These are phyloP conservation scores for Potamarius usumacintae DNA, from an alignment of 2,113 vertebrate species.

Conservation along the genomic window DNA sequence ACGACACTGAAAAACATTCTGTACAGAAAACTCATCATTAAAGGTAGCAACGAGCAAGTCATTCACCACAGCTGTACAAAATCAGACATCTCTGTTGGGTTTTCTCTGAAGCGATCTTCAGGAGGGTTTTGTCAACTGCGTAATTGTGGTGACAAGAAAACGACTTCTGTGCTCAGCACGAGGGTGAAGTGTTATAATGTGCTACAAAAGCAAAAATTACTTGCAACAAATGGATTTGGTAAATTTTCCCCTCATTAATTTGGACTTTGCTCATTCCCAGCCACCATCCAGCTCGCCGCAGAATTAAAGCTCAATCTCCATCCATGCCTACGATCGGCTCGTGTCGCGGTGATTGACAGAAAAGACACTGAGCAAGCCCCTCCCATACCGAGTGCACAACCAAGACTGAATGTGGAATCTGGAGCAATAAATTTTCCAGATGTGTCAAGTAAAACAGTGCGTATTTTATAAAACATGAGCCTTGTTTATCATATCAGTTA, in stretches of 20 bases:
- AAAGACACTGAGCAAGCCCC: too few relatives aligned
- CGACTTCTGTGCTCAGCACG: not conserved
- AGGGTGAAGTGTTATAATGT: not conserved
- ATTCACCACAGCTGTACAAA: not conserved
- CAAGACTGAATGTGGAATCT: not conserved
- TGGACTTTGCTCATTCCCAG: not conserved
- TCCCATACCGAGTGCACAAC: not conserved
- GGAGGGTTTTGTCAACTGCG: not conserved
- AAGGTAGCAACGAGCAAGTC: not conserved
- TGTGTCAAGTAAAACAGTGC: not conserved
- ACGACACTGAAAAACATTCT: not conserved
- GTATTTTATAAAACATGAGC: not conserved
- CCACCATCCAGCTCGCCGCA: too few relatives aligned
- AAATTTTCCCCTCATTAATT: not conserved
- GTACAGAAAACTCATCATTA: not conserved
- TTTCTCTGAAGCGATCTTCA: not conserved
- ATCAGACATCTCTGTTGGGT: not conserved
- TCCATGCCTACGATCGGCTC: not conserved
- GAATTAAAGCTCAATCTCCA: not conserved
- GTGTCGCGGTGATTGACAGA: not conserved
- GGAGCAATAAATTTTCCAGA: not conserved
- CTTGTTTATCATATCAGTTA: not conserved
- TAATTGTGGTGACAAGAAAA: not conserved
- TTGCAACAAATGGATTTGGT: not conserved
- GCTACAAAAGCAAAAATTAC: not conserved